A percentile compares a stretch with the other conserved stretches of the same genome.
Evolutionary conservation across 2,113 vertebrate species (phyloP).

Genomic region (Emydocephalus ijimae): DNA sequence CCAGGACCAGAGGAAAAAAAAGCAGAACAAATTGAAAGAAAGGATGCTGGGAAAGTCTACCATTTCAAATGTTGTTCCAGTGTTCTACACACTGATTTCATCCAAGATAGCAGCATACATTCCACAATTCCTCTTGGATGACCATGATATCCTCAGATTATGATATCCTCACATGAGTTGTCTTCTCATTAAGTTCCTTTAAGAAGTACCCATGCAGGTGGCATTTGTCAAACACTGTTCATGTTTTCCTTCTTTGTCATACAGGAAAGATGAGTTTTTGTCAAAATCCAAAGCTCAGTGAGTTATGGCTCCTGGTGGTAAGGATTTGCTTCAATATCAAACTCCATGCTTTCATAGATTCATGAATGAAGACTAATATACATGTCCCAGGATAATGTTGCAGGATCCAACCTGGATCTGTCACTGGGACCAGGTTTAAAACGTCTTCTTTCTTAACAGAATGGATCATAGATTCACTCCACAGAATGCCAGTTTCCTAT

Average conservation of each 20-base stretch:
- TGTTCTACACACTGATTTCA: background rate
- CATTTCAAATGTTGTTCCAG: background rate
- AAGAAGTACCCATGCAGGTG: background rate
- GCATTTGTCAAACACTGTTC: conserved; percentile 35
- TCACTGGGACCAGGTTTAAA: too few relatives aligned
- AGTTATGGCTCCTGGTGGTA: background rate
- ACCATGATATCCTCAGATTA: background rate
- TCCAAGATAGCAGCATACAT: background rate
- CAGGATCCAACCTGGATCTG: background rate
- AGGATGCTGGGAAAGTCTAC: background rate
- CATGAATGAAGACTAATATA: background rate
- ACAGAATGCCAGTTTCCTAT: too few relatives aligned
- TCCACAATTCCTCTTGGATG: background rate
- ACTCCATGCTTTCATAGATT: background rate
- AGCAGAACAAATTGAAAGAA: background rate
- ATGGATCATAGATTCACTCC: background rate
- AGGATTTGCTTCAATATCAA: background rate
- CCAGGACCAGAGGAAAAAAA: background rate
- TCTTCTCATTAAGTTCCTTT: background rate
- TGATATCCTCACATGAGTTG: background rate
- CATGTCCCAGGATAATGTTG: background rate
- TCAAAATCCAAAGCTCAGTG: background rate
- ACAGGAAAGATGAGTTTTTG: background rate
- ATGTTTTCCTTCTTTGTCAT: background rate
- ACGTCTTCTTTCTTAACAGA: background rate